phyloP scores from a whole-genome alignment of 2,797 vertebrate species.

The Ptychobarbus kaznakovi region DNA sequence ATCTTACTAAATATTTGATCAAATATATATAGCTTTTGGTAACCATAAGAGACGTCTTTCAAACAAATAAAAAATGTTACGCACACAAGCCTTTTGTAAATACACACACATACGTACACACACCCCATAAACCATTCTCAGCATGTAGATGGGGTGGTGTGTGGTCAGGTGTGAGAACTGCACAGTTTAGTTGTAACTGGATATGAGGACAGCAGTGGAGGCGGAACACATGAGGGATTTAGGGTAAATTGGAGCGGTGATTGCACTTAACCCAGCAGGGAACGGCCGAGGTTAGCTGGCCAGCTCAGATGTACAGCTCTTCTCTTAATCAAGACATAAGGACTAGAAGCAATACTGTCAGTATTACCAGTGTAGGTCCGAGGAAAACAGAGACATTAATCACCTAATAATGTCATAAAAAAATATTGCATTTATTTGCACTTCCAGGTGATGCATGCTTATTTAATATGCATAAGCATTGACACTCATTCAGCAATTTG shows the following conservation, averaged over 20 bases:
- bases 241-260: constrained; percentile 47
- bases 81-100: background rate
- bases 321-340: constrained; percentile 38
- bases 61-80: background rate
- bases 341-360: background rate
- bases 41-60: background rate
- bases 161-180: constrained; percentile 68
- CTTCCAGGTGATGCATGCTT: background rate
- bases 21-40: background rate
- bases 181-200: constrained; percentile 67
- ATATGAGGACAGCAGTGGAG: constrained; percentile 54
- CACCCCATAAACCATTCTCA: background rate
- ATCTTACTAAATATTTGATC: background rate
- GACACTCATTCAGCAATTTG: background rate
- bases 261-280: constrained; percentile 59
- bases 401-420: background rate
- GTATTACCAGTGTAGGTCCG: background rate
- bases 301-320: constrained; percentile 59
- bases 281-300: constrained; percentile 56
- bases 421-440: background rate
- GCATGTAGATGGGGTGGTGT: background rate
- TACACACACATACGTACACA: background rate
- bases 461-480: background rate
- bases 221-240: constrained; percentile 30
- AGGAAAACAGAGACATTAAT: background rate